Evolutionary conservation across 2,888 invertebrate genomes (phyloP), one percentile per base, ranked within the genome.

Genomic region (Dinocampus coccinellae): DNA sequence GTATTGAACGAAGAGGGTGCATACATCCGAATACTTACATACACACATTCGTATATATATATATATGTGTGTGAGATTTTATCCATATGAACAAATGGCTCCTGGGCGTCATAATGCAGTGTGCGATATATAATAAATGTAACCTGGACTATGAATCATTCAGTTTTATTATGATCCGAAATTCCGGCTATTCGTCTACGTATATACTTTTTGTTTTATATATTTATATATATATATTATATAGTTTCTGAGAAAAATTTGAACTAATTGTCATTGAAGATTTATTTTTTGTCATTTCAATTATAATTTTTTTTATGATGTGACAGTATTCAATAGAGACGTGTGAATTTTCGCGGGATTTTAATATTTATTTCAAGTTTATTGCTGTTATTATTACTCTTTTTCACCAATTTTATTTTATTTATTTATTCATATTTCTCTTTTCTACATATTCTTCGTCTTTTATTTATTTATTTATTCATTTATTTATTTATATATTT

Each of bases 161-260:
- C 70, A 29, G 70, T 75, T 75, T 75, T 75, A 75, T 73, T 73
- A 52, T 75, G 70, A 75, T 73, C 73, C 75, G 68, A 73, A 70
- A 68, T 70, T 72, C 69, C 33, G 10, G 20, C 63, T 63, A 9
- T 47, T 4, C 9, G 20, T n/a, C 16, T 16, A 47, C 16, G 7
- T 20, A 47, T 47, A 47, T 7, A 16, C 47, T 47, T 47, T 47
- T 20, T 16, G 47, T 47, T 47, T 47, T 20, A 47, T 47, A 47
- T 47, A n/a, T 47, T 4, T 29, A 29, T 29, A 29, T 7, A 29
- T 29, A 7, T 16, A 47, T 16, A n/a, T 39, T 1, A 4, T 47
- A 16, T 47, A 47, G n/a, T 16, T 47, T 47, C 47, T 16, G 2
- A 6, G 47, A 47, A 39, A n/a, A n/a, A n/a, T 16, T 1, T 16